Conservation (phyloP, 2,888 invertebrate species). For the Nebria salina region DNA sequence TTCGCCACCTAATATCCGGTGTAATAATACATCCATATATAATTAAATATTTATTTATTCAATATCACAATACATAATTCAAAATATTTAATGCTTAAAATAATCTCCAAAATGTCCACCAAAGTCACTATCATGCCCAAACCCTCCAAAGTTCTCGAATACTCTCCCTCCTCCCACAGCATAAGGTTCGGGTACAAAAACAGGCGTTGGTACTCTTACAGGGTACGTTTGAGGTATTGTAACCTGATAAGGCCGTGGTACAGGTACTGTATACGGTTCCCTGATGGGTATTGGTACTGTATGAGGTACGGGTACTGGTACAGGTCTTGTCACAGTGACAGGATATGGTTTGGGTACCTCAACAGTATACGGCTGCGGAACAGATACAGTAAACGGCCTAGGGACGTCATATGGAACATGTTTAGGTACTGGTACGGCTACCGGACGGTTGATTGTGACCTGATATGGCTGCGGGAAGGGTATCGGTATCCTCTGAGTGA, state of each 20-base stretch:
- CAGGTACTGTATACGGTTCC: slow-evolving; percentile 9
- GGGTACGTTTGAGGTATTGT: slow-evolving; percentile 8
- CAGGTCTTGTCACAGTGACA: slow-evolving; percentile 16
- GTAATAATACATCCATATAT: too few species aligned
- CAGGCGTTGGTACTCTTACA: slow-evolving; percentile 18
- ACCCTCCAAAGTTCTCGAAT: background rate
- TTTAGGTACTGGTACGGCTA: slow-evolving; percentile 20
- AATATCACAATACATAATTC: background rate
- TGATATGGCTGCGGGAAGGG: background rate
- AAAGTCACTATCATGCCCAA: background rate
- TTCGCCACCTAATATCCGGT: too few species aligned
- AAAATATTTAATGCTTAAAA: slow-evolving; percentile 6
- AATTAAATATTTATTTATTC: background rate
- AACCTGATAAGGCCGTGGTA: slow-evolving; percentile 24
- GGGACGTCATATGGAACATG: background rate
- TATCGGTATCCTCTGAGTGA: background rate
- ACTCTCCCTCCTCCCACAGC: background rate
- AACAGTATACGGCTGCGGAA: slow-evolving; percentile 25
- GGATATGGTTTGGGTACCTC: slow-evolving; percentile 12
- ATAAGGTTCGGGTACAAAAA: slow-evolving; percentile 2
- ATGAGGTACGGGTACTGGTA: slow-evolving; percentile 22
- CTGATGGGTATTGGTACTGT: slow-evolving; percentile 16
- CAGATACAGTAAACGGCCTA: background rate
- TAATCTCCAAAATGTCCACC: background rate
- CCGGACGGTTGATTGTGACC: background rate